Conservation (phyloP, 2,888 invertebrate species). For the Spodoptera picta region DNA sequence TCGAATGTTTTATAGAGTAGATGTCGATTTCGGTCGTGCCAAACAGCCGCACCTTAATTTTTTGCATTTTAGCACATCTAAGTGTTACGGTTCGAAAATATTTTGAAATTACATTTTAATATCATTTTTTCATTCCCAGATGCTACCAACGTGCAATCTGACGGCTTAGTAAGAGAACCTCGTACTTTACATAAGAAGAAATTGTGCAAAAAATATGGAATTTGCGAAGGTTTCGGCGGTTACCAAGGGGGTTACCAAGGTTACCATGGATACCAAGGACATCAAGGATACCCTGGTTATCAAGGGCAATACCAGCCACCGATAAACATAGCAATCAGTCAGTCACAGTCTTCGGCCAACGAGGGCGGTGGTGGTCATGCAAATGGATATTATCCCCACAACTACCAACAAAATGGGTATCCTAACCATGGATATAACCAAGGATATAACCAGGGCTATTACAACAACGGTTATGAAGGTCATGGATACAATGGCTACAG, state of each 20-base stretch:
- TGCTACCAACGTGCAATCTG: constrained; percentile 49
- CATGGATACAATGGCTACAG: constrained; percentile 35
- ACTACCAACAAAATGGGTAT: constrained; percentile 70
- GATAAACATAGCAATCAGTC: constrained; percentile 84
- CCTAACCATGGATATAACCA: constrained; percentile 63
- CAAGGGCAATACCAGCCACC: constrained; percentile 67
- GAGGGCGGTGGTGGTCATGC: constrained; percentile 75
- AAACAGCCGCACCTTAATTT: constrained; percentile 19
- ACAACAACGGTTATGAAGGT: constrained; percentile 20
- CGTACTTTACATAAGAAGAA: constrained; percentile 68
- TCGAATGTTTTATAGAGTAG: constrained; percentile 36
- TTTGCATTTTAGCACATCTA: background rate
- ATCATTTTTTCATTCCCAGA: constrained; percentile 53
- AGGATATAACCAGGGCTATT: constrained; percentile 46
- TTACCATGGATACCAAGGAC: constrained; percentile 47
- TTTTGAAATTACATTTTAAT: too few species aligned
- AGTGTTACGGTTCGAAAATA: background rate
- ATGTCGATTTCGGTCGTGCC: constrained; percentile 20
- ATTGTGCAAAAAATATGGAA: constrained; percentile 72
- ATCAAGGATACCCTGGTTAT: constrained; percentile 56
- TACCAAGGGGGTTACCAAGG: constrained; percentile 55
- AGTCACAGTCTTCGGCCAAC: constrained; percentile 80
- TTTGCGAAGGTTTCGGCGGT: constrained; percentile 65
- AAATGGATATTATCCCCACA: constrained; percentile 71
- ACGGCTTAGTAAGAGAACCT: constrained; percentile 58